Conservation (phyloP, 2,113 vertebrate genomes). For the Nestor notabilis region DNA sequence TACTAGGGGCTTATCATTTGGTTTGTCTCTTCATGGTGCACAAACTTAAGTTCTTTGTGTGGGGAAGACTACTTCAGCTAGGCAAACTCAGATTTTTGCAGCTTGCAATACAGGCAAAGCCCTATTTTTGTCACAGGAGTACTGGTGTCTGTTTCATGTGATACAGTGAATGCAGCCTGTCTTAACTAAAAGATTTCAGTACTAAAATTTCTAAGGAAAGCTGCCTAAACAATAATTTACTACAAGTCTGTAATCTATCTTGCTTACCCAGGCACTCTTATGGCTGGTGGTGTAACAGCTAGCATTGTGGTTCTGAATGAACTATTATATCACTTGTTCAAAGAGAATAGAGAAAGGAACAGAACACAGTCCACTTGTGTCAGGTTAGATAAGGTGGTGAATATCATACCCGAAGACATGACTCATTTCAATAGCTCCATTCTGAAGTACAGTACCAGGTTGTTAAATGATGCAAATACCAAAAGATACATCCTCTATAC, state of each 20-base stretch:
- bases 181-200: background rate
- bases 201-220: background rate
- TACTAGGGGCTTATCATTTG: background rate
- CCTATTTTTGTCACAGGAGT: background rate
- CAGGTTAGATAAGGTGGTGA: background rate
- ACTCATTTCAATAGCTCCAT: background rate
- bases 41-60: background rate
- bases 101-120: background rate
- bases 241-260: background rate
- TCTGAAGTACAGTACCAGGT: background rate
- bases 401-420: background rate
- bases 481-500: background rate
- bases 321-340: fast-evolving
- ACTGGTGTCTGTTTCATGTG: background rate
- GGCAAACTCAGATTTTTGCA: background rate
- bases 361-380: fast-evolving
- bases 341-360: background rate
- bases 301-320: background rate
- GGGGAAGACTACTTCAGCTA: background rate
- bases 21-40: background rate
- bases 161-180: background rate
- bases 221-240: background rate
- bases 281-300: background rate
- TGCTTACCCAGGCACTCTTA: background rate
- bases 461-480: background rate